A percentile compares a stretch with the other conserved stretches of the same genome.
Conservation (phyloP, 2,888 invertebrate species). For the Zaprionus bogoriensis region DNA sequence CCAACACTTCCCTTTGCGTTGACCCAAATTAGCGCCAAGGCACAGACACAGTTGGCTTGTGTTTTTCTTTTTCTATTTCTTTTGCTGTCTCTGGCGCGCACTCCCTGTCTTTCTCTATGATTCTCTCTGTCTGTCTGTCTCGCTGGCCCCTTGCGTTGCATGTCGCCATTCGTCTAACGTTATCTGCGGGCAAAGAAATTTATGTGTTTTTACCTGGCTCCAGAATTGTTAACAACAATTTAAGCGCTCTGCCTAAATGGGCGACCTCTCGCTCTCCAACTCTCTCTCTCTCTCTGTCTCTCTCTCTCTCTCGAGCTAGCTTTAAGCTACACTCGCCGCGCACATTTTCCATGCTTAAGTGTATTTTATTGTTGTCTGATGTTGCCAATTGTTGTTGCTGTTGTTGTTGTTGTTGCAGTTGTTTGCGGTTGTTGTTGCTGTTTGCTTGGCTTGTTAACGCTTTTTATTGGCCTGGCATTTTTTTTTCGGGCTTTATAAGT, state of each 20-base stretch:
- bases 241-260: slow-evolving; percentile 34
- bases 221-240: slow-evolving; percentile 72
- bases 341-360: slow-evolving; percentile 32
- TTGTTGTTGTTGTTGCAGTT: slow-evolving; percentile 15
- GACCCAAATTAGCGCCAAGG: slow-evolving; percentile 5
- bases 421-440: slow-evolving; percentile 23
- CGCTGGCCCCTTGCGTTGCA: background rate
- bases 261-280: background rate
- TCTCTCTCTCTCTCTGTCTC: background rate
- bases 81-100: background rate
- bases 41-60: no score
- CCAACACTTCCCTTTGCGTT: background rate
- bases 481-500: slow-evolving; percentile 63
- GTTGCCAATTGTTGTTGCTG: slow-evolving; percentile 55
- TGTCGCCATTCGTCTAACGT: background rate
- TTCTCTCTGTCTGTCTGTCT: background rate
- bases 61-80: no score
- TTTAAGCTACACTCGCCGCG: slow-evolving; percentile 1
- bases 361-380: slow-evolving; percentile 72
- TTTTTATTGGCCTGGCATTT: slow-evolving; percentile 65
- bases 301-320: background rate
- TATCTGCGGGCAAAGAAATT: slow-evolving; percentile 31
- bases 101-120: background rate
- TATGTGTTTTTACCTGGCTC: slow-evolving; percentile 39
- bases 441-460: slow-evolving; percentile 65